A percentile compares a stretch with the other conserved stretches of the same genome.
Evolutionary conservation across 1,140 invertebrate species (phyloP).

Genomic region (Ceratina australensis): DNA sequence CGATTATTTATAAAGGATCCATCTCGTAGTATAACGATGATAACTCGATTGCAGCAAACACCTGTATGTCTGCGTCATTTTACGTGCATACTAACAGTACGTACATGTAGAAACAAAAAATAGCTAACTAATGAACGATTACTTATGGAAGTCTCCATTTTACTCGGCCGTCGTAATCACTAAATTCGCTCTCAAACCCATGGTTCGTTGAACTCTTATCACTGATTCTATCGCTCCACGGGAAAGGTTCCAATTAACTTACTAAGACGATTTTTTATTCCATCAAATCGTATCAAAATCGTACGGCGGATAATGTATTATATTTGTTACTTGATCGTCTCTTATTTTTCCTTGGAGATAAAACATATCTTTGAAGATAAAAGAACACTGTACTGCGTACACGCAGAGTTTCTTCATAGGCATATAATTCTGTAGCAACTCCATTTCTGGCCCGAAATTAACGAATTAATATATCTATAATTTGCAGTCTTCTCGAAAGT

Average conservation of each 20-base stretch:
- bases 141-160: neutral
- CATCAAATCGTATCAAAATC: no score
- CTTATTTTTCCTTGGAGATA: no score
- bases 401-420: no score
- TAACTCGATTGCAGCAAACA: neutral
- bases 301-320: no score
- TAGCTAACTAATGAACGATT: neutral
- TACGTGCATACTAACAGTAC: neutral
- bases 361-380: no score
- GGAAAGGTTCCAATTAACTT: neutral
- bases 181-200: slow-evolving; percentile 6
- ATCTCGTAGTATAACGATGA: neutral
- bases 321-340: no score
- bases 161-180: slow-evolving; percentile 22
- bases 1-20: slow-evolving; percentile 3
- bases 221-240: neutral
- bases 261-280: neutral
- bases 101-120: no score
- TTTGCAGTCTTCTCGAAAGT: no score
- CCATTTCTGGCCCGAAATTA: no score
- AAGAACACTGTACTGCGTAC: no score
- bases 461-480: no score
- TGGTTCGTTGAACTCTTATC: slow-evolving; percentile 48
- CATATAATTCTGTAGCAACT: no score
- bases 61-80: neutral